Evolutionary conservation across 2,797 vertebrate species (phyloP), one percentile per base, ranked within the genome.

Genomic region (Sebastes oblongus): DNA sequence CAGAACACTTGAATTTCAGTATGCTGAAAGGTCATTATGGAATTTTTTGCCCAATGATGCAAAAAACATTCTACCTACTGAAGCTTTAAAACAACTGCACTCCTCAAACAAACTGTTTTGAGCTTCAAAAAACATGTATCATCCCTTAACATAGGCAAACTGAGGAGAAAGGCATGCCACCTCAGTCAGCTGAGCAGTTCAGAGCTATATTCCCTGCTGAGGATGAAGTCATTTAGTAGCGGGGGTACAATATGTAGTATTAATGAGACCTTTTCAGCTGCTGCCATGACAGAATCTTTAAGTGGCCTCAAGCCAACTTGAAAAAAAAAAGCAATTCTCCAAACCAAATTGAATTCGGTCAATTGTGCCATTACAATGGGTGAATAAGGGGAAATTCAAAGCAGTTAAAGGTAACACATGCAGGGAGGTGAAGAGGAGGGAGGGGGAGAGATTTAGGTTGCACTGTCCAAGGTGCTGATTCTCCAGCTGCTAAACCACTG

Each of bases 381-480:
- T 56, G 67, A 80, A 59, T 24, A 59, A 75, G 6, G 1, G 22
- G 29, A 22, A 61, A 76, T 62, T 59, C 25, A 60, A 39, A 78
- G 54, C 25, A 58, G 32, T 82, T 27, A 62, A 29, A 18, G 46
- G 65, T 13, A 62, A 20, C 27, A 18, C 13, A 72, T 50, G 22
- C 50, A 8, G 18, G 8, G 27, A 39, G n/a, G 22, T 25, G 36
- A 25, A 11, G 14, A 14, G 39, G 14, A 8, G 30, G 24, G 14
- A 16, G 39, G 13, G 5, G 24, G 24, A 5, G 24, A 29, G 30
- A 60, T 39, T 46, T 5, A 16, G 36, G 3, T 56, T 76, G 52
- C 75, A 13, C 83, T 89, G 52, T 90, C 75, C 70, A 34, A 80
- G 78, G 82, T 88, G 76, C 86, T 92, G 80, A 71, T 60, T 62